Evolutionary conservation across 2,888 invertebrate genomes (phyloP), one percentile per base, ranked within the genome.

Genomic region (Hypercompe scribonia): DNA sequence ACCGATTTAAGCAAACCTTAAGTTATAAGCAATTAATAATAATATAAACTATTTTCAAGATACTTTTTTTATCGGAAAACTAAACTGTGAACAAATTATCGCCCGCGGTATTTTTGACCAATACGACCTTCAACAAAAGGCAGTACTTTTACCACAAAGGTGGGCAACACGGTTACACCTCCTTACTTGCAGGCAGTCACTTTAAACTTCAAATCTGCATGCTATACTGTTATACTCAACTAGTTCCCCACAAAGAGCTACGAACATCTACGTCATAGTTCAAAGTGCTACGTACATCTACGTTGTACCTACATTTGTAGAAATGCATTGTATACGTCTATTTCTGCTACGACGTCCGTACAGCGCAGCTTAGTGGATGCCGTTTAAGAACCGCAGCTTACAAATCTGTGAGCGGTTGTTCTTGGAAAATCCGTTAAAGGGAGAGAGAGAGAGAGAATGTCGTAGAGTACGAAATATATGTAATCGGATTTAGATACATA

Each of bases 311-410:
- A 65, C 46, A 54, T 64, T 69, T 65, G 68, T 68, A 65, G 72
- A 71, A 61, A 63, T 50, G 34, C 33, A 65, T 18, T 39, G 46
- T 31, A 31, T 58, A 28, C 31, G 31, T 61, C 36, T 68, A 68
- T 72, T 33, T 66, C 13, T 69, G 71, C 74, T 71, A 71, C 74
- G 71, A 71, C 33, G 39, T 66, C 65, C 50, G 54, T 68, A 54
- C 34, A 63, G 31, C 70, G 33, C 50, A 66, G 70, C 63, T 73
- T 61, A 63, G 66, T 70, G 65, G n/a, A 58, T 13, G 36, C 46
- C 70, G 63, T 74, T 67, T 64, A 67, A 70, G 67, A 61, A 61
- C 69, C 33, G 69, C 33, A 65, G 50, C 70, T 63, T 58, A 33
- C 34, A 63, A 50, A 36, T 69, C 65, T 46, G 15, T 28, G 31